A percentile compares a stretch with the other conserved stretches of the same genome.
These are phyloP conservation scores for Varecia variegata DNA, from an alignment of 2,797 vertebrate genomes.

Conservation along the genomic window DNA sequence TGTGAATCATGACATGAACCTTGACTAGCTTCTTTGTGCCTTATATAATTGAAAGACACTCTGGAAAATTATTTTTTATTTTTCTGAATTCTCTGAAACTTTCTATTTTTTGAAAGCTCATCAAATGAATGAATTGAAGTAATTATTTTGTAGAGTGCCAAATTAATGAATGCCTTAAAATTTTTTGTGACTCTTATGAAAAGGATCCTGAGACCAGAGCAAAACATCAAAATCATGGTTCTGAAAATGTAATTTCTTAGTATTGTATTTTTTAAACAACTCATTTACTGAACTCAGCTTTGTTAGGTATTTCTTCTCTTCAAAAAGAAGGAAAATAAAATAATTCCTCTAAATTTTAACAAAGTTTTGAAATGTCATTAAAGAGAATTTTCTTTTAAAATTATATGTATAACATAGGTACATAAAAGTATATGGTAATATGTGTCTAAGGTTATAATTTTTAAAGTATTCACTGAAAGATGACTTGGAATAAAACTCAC, in stretches of 20 bases:
- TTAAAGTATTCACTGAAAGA: conserved; percentile 6
- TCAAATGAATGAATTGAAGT: conserved; percentile 24
- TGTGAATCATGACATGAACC: not conserved
- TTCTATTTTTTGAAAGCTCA: conserved; percentile 31
- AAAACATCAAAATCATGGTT: conserved; percentile 51
- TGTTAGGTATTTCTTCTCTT: conserved; percentile 7
- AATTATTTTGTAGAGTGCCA: not conserved
- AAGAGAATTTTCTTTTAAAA: conserved; percentile 44
- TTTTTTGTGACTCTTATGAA: not conserved
- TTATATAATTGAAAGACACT: not conserved
- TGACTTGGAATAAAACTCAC: not conserved
- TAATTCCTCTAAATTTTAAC: conserved; percentile 1
- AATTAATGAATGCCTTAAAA: conserved; percentile 27
- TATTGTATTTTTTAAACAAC: conserved; percentile 9
- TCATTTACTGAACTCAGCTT: conserved; percentile 26
- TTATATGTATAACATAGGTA: not conserved
- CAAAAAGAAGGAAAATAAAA: conserved; percentile 32
- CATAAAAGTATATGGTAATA: not conserved
- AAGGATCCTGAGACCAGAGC: conserved; percentile 1
- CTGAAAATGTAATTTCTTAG: conserved; percentile 49
- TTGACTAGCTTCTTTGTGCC: not conserved
- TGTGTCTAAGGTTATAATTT: not conserved
- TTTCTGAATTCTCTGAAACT: conserved; percentile 34
- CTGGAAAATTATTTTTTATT: conserved; percentile 10
- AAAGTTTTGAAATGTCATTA: conserved; percentile 18